Evolutionary conservation across 2,797 vertebrate species (phyloP), one percentile per base, ranked within the genome.

Genomic region (Galago senegalensis): DNA sequence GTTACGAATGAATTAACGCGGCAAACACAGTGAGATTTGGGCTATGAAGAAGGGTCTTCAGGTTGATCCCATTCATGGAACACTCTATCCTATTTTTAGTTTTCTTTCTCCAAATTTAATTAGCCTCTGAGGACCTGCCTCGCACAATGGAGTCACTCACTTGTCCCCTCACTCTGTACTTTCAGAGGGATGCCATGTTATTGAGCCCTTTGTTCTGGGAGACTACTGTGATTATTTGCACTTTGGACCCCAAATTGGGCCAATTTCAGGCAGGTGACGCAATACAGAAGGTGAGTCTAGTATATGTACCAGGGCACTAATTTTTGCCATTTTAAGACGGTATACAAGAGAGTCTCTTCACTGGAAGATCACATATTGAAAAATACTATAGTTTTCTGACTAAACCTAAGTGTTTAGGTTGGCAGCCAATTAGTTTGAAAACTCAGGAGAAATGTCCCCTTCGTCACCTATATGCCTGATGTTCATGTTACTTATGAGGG

Each of bases 171-270:
- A 37, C 34, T 37, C 67, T 85, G 49, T 65, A 56, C 70, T 92
- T 61, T 88, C 65, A 80, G 53, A 61, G 58, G 67, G 40, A 73
- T 43, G 69, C 49, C 23, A 21, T 21, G 69, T 92, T 82, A 77
- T 49, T 65, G 83, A 94, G 67, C 13, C 63, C 70, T 97, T 96
- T 97, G 86, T 96, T 81, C 88, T 85, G 93, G 88, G 61, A 91
- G 70, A 91, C 46, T 56, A 86, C 37, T 84, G 60, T 8, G 79
- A 85, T 88, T 75, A 73, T 81, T 60, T 90, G 72, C 63, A 63
- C 60, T 80, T 76, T 76, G 79, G 67, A 84, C 46, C 40, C 29
- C 16, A 76, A 56, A 87, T 9, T n/a, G 65, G 75, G 46, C 37
- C 84, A 86, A 95, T 65, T n/a, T 63, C 75, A 84, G 37, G 93